These are phyloP conservation scores for Rhopilema esculentum DNA, from an alignment of 30 jellyfish, hydroid and myxozoan species.

Conservation along the genomic window DNA sequence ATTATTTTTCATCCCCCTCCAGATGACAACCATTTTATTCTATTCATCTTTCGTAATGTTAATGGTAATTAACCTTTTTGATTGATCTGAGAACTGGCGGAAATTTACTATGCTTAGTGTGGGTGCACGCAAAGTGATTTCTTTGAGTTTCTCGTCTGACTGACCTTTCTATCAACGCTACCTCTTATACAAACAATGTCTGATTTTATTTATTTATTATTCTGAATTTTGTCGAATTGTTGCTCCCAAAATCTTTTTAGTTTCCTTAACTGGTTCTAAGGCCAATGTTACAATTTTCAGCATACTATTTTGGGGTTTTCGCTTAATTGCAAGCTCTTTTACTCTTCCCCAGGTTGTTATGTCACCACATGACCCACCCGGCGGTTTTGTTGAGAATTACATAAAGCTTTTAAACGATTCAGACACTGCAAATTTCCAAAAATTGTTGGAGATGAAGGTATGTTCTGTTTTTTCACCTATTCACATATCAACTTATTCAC, in stretches of 20 bases:
- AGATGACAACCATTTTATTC: neutral
- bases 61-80: too few species aligned
- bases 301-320: neutral
- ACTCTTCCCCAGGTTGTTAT: conserved; percentile 84
- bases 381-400: conserved; percentile 95
- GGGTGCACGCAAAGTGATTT: too few species aligned
- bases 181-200: too few species aligned
- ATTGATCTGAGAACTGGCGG: too few species aligned
- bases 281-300: too few species aligned
- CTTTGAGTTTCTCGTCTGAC: too few species aligned
- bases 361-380: conserved; percentile 98
- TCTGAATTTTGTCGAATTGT: too few species aligned
- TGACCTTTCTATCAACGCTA: too few species aligned
- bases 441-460: conserved; percentile 98
- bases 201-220: neutral
- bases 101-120: too few species aligned
- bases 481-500: neutral
- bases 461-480: neutral
- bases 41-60: neutral
- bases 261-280: too few species aligned
- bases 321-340: neutral
- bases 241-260: neutral
- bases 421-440: conserved; percentile 90
- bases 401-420: conserved; percentile 87
- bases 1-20: too few species aligned